Evolutionary conservation across 2,113 vertebrate species (phyloP).

Genomic region (Aleadryas rufinucha): DNA sequence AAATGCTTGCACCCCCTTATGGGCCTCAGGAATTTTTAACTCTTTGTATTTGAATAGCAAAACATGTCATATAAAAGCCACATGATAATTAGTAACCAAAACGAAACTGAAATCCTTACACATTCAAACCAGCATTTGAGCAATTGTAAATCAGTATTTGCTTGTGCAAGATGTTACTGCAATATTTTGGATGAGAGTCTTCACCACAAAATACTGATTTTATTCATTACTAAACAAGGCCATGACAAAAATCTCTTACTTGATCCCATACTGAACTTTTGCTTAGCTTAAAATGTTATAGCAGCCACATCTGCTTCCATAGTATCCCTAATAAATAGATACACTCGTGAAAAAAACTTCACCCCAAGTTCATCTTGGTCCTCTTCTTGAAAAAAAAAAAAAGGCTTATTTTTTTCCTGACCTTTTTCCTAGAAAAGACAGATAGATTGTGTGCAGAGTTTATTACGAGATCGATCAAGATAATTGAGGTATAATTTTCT

Average conservation of each 20-base stretch:
- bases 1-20: neutral
- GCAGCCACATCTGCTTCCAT: neutral
- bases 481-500: slow-evolving; percentile 52
- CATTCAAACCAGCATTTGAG: neutral
- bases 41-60: neutral
- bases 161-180: neutral
- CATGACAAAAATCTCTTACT: neutral
- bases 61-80: neutral
- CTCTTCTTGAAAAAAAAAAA: neutral
- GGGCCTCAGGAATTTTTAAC: neutral
- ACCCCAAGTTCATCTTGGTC: neutral
- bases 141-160: neutral
- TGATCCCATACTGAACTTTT: neutral
- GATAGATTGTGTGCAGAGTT: slow-evolving; percentile 38
- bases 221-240: neutral
- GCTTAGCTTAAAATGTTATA: neutral
- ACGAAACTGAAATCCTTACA: neutral
- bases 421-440: neutral
- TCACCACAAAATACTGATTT: neutral
- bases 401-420: neutral
- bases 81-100: neutral
- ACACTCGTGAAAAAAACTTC: neutral
- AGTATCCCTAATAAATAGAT: neutral
- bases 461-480: slow-evolving; percentile 34
- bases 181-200: neutral